Evolutionary conservation across 2,797 vertebrate genomes (phyloP), one percentile per base, ranked within the genome.

Genomic region (Bradypodion pumilum): DNA sequence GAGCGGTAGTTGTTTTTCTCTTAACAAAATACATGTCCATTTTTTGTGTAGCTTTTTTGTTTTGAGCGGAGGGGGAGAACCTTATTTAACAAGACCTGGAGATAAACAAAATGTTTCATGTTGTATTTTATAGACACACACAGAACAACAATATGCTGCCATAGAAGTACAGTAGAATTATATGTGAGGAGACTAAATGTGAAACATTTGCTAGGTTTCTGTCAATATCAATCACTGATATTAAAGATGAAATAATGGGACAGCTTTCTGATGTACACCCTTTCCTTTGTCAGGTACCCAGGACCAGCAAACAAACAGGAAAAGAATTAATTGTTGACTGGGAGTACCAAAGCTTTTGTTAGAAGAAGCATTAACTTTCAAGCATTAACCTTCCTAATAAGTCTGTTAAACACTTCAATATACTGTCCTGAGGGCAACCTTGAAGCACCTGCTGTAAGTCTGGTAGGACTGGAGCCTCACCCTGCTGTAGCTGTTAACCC

Each of bases 21-120:
- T n/a, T 23, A 15, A 62, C 59, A 2, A 19, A 49, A 49, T 49
- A 49, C 13, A 49, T 49, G 46, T 49, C 46, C 46, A n/a, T 49
- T 49, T 49, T 49, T 49, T 49, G 46, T 49, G 6, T 7, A n/a
- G n/a, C n/a, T n/a, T n/a, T n/a, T n/a, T n/a, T n/a, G 46, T 49
- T 7, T 49, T 49, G 46, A 46, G 46, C 49, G 46, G 1, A 8
- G 7, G 46, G 46, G 46, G 7, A n/a, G 7, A 7, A 16, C 62
- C 80, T 85, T 85, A 52, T 68, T 29, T 86, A 85, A 88, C 27
- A 69, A 85, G 21, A 0, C 1, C 27, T 46, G 44, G 7, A 10
- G 85, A 35, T 35, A 90, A 91, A 62, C 40, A 74, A 74, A n/a
- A 32, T 49, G 49, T 66, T 74, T 82, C 62, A 52, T 74, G n/a